Percentiles rank a stretch among this genome's conserved stretches.
Evolutionary conservation across 2,888 invertebrate species (phyloP).

Genomic region (Pterobdella sp.): DNA sequence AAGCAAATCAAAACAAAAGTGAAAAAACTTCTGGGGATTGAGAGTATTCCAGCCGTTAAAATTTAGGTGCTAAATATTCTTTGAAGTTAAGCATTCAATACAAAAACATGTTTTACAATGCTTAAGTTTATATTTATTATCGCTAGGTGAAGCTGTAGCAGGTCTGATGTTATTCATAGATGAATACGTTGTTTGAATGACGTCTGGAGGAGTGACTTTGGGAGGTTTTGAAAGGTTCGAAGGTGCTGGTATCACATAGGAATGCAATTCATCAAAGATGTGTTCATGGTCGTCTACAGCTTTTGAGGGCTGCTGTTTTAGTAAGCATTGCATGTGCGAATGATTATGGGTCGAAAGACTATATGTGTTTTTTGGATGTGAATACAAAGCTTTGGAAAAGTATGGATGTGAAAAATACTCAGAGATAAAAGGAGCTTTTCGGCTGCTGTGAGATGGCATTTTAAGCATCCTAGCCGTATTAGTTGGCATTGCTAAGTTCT

Average conservation of each 20-base stretch:
- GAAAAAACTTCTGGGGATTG: background rate
- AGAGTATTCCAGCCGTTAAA: background rate
- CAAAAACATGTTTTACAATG: background rate
- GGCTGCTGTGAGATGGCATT: background rate
- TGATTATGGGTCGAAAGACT: background rate
- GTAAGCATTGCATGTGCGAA: background rate
- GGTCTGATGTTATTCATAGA: background rate
- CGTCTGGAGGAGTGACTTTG: background rate
- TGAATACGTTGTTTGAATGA: background rate
- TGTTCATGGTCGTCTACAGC: no score
- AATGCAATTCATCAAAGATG: no score
- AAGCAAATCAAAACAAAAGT: background rate
- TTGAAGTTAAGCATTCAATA: background rate
- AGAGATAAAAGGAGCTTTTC: no score
- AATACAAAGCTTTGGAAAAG: background rate
- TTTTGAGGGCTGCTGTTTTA: background rate
- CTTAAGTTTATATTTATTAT: background rate
- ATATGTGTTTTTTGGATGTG: background rate
- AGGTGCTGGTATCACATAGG: no score
- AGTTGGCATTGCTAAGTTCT: background rate
- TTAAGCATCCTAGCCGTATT: background rate
- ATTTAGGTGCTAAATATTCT: no score
- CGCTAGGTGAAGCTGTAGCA: background rate
- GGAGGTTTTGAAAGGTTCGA: background rate
- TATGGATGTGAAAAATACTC: no score